phyloP scores from a whole-genome alignment of 2,797 vertebrate species.

The Mallotus villosus region DNA sequence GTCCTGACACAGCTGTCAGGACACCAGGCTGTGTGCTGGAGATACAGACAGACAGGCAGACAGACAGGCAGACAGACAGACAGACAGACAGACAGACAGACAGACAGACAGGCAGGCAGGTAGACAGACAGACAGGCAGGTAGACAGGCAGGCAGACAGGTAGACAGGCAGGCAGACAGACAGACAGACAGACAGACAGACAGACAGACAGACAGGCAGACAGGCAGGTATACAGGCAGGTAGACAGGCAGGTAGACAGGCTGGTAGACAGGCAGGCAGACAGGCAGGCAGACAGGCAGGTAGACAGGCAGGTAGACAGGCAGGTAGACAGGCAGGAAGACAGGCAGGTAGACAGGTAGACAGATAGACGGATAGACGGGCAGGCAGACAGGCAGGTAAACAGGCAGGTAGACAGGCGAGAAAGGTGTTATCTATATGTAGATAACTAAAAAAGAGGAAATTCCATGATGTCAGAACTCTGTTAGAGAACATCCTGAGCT shows the following conservation, averaged over 20 bases:
- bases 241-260: background rate
- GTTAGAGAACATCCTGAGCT: conserved; percentile 3
- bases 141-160: too few relatives aligned
- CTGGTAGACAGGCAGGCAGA: too few relatives aligned
- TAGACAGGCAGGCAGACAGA: too few relatives aligned
- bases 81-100: background rate
- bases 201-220: background rate
- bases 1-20: too few relatives aligned
- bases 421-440: background rate
- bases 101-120: too few relatives aligned
- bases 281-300: too few relatives aligned
- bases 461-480: conserved; percentile 9
- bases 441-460: background rate
- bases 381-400: too few relatives aligned
- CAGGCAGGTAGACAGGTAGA: too few relatives aligned
- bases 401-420: background rate
- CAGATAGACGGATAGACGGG: background rate
- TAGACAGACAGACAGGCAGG: background rate
- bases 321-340: background rate
- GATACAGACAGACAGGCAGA: background rate
- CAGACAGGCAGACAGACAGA: background rate
- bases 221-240: too few relatives aligned
- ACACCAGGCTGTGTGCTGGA: too few relatives aligned
- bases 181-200: too few relatives aligned
- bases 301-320: background rate